phyloP scores from a whole-genome alignment of 2,888 invertebrate species.

The Hemithea aestivaria region DNA sequence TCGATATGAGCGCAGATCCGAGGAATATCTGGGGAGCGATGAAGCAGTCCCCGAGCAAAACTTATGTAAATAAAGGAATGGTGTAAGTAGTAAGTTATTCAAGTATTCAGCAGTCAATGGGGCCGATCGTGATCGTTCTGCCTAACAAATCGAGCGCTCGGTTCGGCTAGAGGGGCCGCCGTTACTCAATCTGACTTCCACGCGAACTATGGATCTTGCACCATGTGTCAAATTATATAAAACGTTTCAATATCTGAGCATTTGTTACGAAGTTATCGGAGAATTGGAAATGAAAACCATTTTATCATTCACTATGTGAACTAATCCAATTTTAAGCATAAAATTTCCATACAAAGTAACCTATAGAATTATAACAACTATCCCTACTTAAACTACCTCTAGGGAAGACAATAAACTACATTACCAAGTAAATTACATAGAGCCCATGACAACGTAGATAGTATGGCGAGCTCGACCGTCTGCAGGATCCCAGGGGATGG shows the following conservation, averaged over 20 bases:
- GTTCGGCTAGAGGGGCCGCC: conserved; percentile 29
- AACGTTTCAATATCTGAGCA: conserved; percentile 30
- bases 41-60: conserved; percentile 22
- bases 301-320: no score
- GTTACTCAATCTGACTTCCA: conserved; percentile 46
- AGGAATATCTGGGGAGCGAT: conserved; percentile 11
- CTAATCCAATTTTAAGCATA: background rate
- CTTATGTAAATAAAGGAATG: conserved; percentile 30
- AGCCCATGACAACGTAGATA: conserved; percentile 41
- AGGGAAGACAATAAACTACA: conserved; percentile 36
- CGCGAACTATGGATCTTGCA: conserved; percentile 29
- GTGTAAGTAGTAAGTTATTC: conserved; percentile 37
- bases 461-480: conserved; percentile 42
- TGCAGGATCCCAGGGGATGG: conserved; percentile 39
- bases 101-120: conserved; percentile 45
- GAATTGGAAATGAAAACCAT: no score
- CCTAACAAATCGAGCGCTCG: conserved; percentile 48
- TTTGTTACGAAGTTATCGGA: conserved; percentile 16
- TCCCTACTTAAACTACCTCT: conserved; percentile 20
- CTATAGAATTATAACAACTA: no score
- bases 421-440: conserved; percentile 41
- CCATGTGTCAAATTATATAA: conserved; percentile 28
- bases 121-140: conserved; percentile 41
- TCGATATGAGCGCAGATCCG: conserved; percentile 11
- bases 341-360: conserved; percentile 8